Evolutionary conservation across 2,888 invertebrate species (phyloP), one percentile per base, ranked within the genome.

Genomic region (Chalcosyrphus nemorum): DNA sequence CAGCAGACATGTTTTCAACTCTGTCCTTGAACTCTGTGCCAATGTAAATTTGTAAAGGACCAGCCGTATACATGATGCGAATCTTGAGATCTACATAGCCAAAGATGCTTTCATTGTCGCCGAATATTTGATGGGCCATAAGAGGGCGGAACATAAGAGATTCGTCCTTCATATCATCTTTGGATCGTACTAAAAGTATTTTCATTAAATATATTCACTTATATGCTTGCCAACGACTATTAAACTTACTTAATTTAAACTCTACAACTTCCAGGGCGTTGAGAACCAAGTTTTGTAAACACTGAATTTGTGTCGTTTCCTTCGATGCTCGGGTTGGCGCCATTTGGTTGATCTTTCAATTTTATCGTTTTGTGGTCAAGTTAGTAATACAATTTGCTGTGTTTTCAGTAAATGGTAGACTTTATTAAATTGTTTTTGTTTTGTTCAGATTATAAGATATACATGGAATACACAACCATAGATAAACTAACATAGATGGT

Each of bases 91-190:
- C 95, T 89, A 95, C 95, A 90, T 98, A 99, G 2, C 99, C 99
- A 92, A 98, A 98, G 90, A 99, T 97, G 82, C 94, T 96, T 92
- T 99, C 99, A 88, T 94, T 95, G 87, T 97, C 96, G 4, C 97
- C 97, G 91, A 97, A 98, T 74, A 98, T 95, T 92, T 98, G 98
- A 92, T 98, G 97, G 63, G 97, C 96, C 96, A 98, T 97, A 71
- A 95, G 95, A 0, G 98, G 97, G 38, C 94, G 92, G 89, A 97
- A 97, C 35, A 92, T 92, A 6, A 92, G 90, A 0, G 92, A 92
- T 32, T 94, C 94, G 90, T 82, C 63, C 3, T 24, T 11, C 9
- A 82, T 54, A 38, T 82, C 82, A 15, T 82, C 78, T 38, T 82
- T 82, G 7, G 38, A 72, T 7, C 82, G 82, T 52, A 82, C 82